phyloP scores from a whole-genome alignment of 2,888 invertebrate species.

The Rhagonycha fulva region DNA sequence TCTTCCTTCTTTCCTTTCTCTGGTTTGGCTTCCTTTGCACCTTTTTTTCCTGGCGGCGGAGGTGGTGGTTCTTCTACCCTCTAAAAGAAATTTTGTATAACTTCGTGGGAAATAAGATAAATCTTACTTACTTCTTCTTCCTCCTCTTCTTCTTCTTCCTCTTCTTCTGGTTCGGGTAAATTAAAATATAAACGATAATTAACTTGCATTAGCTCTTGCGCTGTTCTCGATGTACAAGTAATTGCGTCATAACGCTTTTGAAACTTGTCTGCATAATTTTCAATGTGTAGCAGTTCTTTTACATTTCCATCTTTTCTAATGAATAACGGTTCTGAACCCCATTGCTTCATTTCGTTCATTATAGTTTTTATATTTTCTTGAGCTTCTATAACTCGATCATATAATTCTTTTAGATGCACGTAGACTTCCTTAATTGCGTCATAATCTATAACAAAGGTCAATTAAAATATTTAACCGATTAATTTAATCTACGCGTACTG shows the following conservation, averaged over 20 bases:
- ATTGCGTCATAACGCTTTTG: conserved; percentile 59
- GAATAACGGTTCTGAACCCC: conserved; percentile 78
- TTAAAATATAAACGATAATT: conserved; percentile 76
- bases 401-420: not conserved
- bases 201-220: conserved; percentile 62
- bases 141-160: conserved; percentile 28
- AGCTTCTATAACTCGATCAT: conserved; percentile 63
- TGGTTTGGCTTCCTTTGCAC: conserved; percentile 34
- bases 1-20: conserved; percentile 44
- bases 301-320: conserved; percentile 71
- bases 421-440: not conserved
- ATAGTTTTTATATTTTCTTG: conserved; percentile 69
- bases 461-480: not conserved
- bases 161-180: conserved; percentile 50
- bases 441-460: not conserved
- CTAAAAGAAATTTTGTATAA: not conserved
- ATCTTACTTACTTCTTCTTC: conserved; percentile 12
- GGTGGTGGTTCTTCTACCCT: not conserved
- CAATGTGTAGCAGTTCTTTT: conserved; percentile 60
- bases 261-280: conserved; percentile 61
- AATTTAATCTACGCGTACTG: conserved; percentile 59
- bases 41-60: not conserved
- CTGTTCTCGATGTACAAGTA: conserved; percentile 59
- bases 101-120: not conserved
- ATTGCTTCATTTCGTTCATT: conserved; percentile 63